Percentiles rank a stretch among this genome's conserved stretches.
phyloP scores from a whole-genome alignment of 2,113 vertebrate genomes.

The Phodopus roborovskii region DNA sequence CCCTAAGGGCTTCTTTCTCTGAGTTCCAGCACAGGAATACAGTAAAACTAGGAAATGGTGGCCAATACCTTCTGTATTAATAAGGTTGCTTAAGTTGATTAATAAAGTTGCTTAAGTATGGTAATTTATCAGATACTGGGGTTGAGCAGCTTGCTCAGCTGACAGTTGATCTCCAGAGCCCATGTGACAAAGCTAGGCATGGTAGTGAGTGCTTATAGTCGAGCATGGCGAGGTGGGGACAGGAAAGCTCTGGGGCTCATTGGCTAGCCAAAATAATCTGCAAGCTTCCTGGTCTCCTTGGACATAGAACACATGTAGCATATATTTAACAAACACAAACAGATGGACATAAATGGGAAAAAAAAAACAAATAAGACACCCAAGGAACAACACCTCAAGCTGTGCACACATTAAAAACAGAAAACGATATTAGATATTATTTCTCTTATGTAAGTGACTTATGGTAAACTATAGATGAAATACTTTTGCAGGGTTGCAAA shows the following conservation, averaged over 20 bases:
- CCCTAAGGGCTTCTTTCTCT: background rate
- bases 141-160: background rate
- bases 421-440: background rate
- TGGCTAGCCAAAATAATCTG: background rate
- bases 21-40: background rate
- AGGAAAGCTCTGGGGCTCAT: background rate
- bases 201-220: background rate
- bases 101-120: background rate
- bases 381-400: background rate
- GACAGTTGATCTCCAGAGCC: background rate
- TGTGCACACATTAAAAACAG: background rate
- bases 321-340: background rate
- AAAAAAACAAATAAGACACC: background rate
- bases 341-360: background rate
- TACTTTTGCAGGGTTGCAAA: background rate
- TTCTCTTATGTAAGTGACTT: background rate
- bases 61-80: background rate
- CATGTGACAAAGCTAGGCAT: background rate
- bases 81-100: too few species aligned
- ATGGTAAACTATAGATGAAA: constrained; percentile 23
- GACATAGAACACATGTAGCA: background rate
- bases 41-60: background rate
- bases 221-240: background rate
- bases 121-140: background rate
- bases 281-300: background rate